Conservation (phyloP, 37 sponge, comb jelly and placozoan species). For the Geodia barretti region DNA sequence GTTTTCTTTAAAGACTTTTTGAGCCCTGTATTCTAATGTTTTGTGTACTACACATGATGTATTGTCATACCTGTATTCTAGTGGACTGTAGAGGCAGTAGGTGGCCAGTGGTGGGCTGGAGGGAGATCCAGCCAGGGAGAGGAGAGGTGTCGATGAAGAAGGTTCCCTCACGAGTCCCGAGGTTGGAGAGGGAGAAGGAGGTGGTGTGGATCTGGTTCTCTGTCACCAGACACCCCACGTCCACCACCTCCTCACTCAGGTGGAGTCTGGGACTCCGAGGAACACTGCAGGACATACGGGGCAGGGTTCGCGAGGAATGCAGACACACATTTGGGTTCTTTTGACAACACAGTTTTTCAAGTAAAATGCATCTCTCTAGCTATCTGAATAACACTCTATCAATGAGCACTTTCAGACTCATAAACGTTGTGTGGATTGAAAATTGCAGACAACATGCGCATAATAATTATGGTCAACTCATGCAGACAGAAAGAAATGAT, state of each 20-base stretch:
- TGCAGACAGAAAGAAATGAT: background rate
- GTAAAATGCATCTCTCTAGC: no score
- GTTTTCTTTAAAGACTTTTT: no score
- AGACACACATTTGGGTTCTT: no score
- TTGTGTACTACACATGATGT: no score
- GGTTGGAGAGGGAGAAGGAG: conserved; percentile 54
- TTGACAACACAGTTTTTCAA: no score
- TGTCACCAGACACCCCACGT: conserved; percentile 68
- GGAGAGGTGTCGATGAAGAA: conserved; percentile 35
- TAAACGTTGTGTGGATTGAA: no score
- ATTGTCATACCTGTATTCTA: conserved; percentile 39
- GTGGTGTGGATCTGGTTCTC: conserved; percentile 58
- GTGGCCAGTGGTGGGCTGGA: conserved; percentile 51
- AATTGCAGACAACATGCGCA: background rate
- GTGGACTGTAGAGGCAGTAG: conserved; percentile 32
- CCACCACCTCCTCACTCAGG: conserved; percentile 13
- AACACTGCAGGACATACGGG: conserved; percentile 10
- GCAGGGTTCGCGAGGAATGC: no score
- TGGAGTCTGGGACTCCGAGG: conserved; percentile 46
- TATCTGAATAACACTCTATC: no score
- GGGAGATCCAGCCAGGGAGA: conserved; percentile 31
- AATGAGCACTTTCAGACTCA: no score
- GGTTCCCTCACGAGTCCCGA: conserved; percentile 49
- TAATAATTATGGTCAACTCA: background rate
- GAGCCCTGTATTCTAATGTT: no score